These are phyloP conservation scores for Anniella stebbinsi DNA, from an alignment of 2,797 vertebrate genomes.

Conservation along the genomic window DNA sequence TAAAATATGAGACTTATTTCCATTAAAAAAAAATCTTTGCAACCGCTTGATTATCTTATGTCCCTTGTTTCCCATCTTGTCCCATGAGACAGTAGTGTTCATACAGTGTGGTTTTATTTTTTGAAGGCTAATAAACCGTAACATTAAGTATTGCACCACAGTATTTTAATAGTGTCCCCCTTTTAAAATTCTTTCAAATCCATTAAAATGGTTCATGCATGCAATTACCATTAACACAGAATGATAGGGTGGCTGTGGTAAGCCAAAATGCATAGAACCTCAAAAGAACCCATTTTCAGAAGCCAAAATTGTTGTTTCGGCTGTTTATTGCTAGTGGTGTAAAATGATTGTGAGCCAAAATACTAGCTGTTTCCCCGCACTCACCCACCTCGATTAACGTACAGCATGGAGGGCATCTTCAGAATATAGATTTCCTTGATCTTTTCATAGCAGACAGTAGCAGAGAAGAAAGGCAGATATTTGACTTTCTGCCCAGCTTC, in stretches of 20 bases:
- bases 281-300: constrained; percentile 48
- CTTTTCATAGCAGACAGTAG: constrained; percentile 53
- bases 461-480: constrained; percentile 55
- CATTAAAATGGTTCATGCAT: constrained; percentile 45
- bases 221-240: constrained; percentile 26
- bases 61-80: constrained; percentile 44
- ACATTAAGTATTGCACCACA: constrained; percentile 51
- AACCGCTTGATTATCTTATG: constrained; percentile 45
- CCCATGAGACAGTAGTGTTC: constrained; percentile 60
- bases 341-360: constrained; percentile 39
- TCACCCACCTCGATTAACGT: background rate
- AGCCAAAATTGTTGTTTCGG: constrained; percentile 33
- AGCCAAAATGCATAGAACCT: background rate
- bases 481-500: constrained; percentile 68
- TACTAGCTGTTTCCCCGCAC: background rate
- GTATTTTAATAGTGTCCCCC: constrained; percentile 56
- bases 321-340: constrained; percentile 21
- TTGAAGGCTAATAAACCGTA: constrained; percentile 54
- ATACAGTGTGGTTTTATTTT: constrained; percentile 62
- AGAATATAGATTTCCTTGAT: constrained; percentile 44
- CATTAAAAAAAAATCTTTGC: constrained; percentile 38
- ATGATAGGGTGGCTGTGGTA: background rate
- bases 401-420: constrained; percentile 22
- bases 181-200: constrained; percentile 54
- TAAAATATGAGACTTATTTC: constrained; percentile 14